Conservation (phyloP, 2,888 invertebrate genomes). For the Zele albiditarsus region DNA sequence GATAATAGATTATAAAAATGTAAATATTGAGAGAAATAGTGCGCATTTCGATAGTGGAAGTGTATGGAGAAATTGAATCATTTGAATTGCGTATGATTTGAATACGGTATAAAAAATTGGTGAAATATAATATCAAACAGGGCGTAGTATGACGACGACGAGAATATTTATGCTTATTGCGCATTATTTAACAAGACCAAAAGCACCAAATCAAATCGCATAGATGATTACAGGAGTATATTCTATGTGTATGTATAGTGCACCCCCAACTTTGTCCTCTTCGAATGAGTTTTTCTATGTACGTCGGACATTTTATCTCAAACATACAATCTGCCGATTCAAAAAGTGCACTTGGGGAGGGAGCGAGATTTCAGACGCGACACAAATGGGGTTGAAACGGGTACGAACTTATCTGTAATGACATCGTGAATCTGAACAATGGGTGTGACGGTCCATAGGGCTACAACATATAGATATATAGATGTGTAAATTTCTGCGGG, state of each 20-base stretch:
- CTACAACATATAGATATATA: conserved; percentile 54
- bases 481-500: no score
- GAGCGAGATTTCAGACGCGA: conserved; percentile 43
- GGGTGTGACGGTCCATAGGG: conserved; percentile 57
- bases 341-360: conserved; percentile 7
- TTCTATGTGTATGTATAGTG: no score
- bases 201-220: conserved; percentile 43
- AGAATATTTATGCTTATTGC: no score
- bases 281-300: conserved; percentile 21
- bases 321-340: conserved; percentile 24
- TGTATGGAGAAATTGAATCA: no score
- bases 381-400: conserved; percentile 55
- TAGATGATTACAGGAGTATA: conserved; percentile 38
- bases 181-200: no score
- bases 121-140: no score
- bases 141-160: no score
- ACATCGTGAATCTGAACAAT: conserved; percentile 64
- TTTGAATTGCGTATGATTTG: no score
- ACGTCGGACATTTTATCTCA: conserved; percentile 35
- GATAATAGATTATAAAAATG: no score
- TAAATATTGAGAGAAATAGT: no score
- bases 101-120: no score
- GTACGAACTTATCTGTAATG: conserved; percentile 70
- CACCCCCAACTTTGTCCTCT: not conserved
- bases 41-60: no score